Conservation (phyloP, 2,888 invertebrate species). For the Leucophenga montana region DNA sequence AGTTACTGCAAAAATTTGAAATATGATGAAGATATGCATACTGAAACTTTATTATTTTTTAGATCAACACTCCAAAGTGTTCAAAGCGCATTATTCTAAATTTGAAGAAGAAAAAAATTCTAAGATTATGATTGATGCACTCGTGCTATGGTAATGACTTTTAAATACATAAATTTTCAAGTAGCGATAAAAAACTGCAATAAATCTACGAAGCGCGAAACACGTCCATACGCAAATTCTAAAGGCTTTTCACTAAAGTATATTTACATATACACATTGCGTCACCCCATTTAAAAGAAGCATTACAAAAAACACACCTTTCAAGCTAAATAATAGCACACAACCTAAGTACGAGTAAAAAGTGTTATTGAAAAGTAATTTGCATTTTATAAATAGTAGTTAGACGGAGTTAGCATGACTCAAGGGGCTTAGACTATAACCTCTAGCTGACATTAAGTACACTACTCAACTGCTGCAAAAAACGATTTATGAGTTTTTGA, state of each 20-base stretch:
- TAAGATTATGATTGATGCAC: conserved; percentile 24
- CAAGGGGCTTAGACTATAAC: background rate
- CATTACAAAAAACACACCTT: conserved; percentile 1
- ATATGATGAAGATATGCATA: no score
- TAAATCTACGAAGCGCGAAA: conserved; percentile 41
- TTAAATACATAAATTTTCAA: conserved; percentile 49
- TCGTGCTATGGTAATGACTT: conserved; percentile 55
- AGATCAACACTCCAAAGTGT: no score
- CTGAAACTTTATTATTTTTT: no score
- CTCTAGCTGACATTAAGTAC: conserved; percentile 37
- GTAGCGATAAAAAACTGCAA: conserved; percentile 54
- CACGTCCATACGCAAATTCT: conserved; percentile 1
- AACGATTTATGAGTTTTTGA: conserved; percentile 67
- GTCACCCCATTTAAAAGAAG: conserved; percentile 8
- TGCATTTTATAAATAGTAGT: conserved; percentile 15
- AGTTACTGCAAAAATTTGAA: no score
- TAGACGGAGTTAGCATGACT: background rate
- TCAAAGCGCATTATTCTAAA: no score
- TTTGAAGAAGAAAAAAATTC: conserved; percentile 9
- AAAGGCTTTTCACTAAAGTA: background rate
- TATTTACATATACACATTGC: background rate
- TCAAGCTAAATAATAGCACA: conserved; percentile 8
- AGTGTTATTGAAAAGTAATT: conserved; percentile 16
- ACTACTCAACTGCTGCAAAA: conserved; percentile 24
- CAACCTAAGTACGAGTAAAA: conserved; percentile 1